phyloP scores from a whole-genome alignment of 2,888 invertebrate genomes.

The Tenthredo livida region DNA sequence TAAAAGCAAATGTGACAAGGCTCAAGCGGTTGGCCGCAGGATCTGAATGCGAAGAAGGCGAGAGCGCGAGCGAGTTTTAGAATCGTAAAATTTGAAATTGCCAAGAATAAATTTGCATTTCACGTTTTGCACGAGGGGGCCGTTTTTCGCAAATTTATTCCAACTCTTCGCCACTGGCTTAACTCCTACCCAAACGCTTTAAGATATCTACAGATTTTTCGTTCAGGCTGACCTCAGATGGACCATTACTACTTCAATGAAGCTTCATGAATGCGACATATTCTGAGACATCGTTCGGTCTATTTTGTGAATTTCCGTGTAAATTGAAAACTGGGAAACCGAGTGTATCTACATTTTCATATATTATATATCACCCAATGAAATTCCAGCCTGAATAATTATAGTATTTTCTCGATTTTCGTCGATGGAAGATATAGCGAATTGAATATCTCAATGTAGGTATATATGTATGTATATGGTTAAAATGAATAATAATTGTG shows the following conservation, averaged over 20 bases:
- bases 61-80: constrained; percentile 58
- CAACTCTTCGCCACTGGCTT: constrained; percentile 40
- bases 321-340: neutral
- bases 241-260: constrained; percentile 2
- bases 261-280: neutral
- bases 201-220: constrained; percentile 6
- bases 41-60: constrained; percentile 48
- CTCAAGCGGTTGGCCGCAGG: constrained; percentile 35
- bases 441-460: constrained; percentile 26
- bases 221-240: neutral
- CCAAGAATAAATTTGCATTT: constrained; percentile 66
- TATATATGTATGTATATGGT: constrained; percentile 7
- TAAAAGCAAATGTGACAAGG: constrained; percentile 63
- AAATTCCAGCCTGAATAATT: neutral
- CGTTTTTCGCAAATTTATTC: constrained; percentile 67
- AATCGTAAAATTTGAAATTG: constrained; percentile 69
- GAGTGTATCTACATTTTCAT: neutral
- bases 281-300: neutral
- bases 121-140: constrained; percentile 63
- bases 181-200: constrained; percentile 12
- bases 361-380: neutral
- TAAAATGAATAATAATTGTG: constrained; percentile 38
- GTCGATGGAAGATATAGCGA: neutral
- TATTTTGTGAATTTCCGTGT: neutral
- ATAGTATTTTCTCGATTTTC: too few species aligned